Conservation (phyloP, 2,888 invertebrate genomes). For the Ichneumoninae sp. region DNA sequence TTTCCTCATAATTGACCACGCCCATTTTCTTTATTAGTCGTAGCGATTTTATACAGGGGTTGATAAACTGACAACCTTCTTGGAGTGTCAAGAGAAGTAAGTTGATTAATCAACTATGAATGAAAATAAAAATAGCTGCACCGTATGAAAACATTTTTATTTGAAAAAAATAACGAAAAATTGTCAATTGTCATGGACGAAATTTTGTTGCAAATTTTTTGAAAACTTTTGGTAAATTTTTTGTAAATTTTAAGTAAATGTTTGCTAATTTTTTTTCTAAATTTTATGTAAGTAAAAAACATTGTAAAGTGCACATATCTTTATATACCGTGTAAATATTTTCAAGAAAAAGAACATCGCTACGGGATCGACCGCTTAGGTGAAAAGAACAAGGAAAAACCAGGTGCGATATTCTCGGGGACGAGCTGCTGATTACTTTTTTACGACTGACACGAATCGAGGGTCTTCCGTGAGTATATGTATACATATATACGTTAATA, state of each 20-base stretch:
- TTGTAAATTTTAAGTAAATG: too few species aligned
- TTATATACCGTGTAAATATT: neutral
- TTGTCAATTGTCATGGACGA: neutral
- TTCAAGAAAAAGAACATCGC: conserved; percentile 19
- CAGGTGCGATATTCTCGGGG: conserved; percentile 40
- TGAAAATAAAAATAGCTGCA: neutral
- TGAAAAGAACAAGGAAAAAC: conserved; percentile 19
- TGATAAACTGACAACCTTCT: conserved; percentile 28
- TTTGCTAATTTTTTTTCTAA: too few species aligned
- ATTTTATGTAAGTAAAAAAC: too few species aligned
- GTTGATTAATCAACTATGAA: neutral
- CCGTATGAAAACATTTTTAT: neutral
- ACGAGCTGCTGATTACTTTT: conserved; percentile 54
- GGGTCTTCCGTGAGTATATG: neutral
- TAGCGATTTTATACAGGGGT: conserved; percentile 40
- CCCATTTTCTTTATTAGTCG: conserved; percentile 58
- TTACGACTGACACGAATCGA: conserved; percentile 25
- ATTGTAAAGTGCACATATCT: too few species aligned
- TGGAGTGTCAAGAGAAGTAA: neutral
- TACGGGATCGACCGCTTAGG: neutral
- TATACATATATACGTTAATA: conserved; percentile 14
- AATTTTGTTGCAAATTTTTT: neutral
- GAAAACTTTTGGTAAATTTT: too few species aligned
- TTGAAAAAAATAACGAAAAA: neutral
- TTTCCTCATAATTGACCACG: conserved; percentile 67